These are phyloP conservation scores for Amiota mariae DNA, from an alignment of 2,888 invertebrate species.

Conservation along the genomic window DNA sequence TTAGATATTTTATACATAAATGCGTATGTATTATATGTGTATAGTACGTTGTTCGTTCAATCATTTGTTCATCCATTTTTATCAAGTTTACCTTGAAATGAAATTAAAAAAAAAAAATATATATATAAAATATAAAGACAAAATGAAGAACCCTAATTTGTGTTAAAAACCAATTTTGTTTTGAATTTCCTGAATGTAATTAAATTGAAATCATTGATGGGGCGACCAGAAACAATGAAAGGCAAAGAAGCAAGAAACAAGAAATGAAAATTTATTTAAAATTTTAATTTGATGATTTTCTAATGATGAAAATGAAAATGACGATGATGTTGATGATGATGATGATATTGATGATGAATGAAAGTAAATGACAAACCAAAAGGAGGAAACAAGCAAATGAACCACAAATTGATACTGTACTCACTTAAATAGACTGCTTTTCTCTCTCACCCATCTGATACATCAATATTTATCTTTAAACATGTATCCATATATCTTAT, in stretches of 20 bases:
- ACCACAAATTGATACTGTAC: background rate
- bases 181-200: conserved; percentile 52
- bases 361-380: background rate
- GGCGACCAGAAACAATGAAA: background rate
- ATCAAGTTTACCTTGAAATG: background rate
- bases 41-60: too few relatives aligned
- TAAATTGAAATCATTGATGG: conserved; percentile 46
- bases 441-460: too few relatives aligned
- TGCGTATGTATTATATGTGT: background rate
- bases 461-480: background rate
- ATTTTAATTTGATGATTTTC: background rate
- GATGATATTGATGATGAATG: background rate
- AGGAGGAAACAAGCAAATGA: background rate
- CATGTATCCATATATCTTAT: background rate
- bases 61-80: background rate
- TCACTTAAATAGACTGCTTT: too few relatives aligned
- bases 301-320: background rate
- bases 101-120: background rate
- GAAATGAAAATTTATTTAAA: background rate
- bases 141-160: conserved; percentile 28
- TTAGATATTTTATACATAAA: background rate
- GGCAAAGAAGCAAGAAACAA: background rate
- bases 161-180: conserved; percentile 46
- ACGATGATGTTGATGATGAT: too few relatives aligned
- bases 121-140: background rate